Conservation (phyloP, 2,888 invertebrate genomes). For the Andrena bicolor region DNA sequence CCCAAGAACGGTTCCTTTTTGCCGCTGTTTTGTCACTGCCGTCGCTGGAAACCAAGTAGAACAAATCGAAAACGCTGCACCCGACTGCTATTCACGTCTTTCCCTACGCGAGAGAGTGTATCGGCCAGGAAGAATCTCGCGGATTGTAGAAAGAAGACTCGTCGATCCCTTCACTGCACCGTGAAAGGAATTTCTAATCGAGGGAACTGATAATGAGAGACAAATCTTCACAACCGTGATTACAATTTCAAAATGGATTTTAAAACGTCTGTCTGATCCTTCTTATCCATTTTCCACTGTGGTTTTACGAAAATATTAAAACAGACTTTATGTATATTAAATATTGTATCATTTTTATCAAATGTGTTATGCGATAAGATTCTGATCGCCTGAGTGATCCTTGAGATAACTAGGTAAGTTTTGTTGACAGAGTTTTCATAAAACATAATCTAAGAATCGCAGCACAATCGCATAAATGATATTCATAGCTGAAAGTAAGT, state of each 20-base stretch:
- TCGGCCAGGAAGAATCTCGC: slow-evolving; percentile 2
- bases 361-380: too few species aligned
- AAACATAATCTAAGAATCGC: too few species aligned
- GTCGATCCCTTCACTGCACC: slow-evolving; percentile 21
- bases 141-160: not conserved
- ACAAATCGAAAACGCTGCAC: slow-evolving; percentile 15
- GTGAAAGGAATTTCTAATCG: slow-evolving; percentile 42
- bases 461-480: too few species aligned
- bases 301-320: not conserved
- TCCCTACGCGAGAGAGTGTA: not conserved
- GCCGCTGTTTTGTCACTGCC: not conserved
- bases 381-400: too few species aligned
- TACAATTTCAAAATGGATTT: slow-evolving; percentile 29
- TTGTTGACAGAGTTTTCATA: too few species aligned
- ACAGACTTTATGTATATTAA: not conserved
- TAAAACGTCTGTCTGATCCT: not conserved
- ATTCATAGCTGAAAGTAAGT: too few species aligned
- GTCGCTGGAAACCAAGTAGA: not conserved
- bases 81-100: not conserved
- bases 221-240: not conserved
- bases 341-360: too few species aligned
- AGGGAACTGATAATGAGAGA: slow-evolving; percentile 24
- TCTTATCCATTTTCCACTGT: not conserved
- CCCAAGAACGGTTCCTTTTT: slow-evolving; percentile 32
- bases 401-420: too few species aligned